Evolutionary conservation across 2,888 invertebrate species (phyloP), one percentile per base, ranked within the genome.

Genomic region (Listrodromus nycthemerus): DNA sequence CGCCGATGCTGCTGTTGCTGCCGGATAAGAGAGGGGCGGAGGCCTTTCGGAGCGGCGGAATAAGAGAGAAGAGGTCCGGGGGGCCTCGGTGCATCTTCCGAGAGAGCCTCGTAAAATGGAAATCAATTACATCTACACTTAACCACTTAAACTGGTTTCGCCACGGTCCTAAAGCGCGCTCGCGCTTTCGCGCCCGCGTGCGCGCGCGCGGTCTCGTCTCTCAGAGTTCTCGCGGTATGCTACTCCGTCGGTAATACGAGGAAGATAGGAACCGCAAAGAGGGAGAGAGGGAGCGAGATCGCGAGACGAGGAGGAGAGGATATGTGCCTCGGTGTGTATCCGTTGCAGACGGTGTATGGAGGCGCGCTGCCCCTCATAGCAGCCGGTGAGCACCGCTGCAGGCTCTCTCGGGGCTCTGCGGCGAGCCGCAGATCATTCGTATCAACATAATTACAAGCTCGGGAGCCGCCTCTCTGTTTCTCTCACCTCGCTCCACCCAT

Each of bases 381-480:
- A 91, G 91, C 89, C 90, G 90, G 91, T 91, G 91, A 92, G 90
- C 91, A 91, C 88, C 90, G 92, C 92, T 92, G 90, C 89, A 88
- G 91, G 92, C 92, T 89, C 87, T 84, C 86, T 86, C 87, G 78
- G 83, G 88, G 90, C 90, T 91, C 89, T 92, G 92, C 89, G 92
- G 93, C 92, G 71, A 82, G 92, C 93, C 92, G 92, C 92, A 93
- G 93, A 93, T 93, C 93, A 93, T 93, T 93, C 93, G 93, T 93
- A 93, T 93, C 93, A 93, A 93, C 93, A 92, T 93, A 93, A 93
- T 93, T 93, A 93, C 93, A 93, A 93, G 93, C 93, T 93, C 92
- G 91, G 93, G 91, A 93, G 93, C 93, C 93, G 93, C 92, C 93
- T 92, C 92, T 92, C 92, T 90, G 91, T 93, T 92, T 92, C 92